Conservation (phyloP, 1,140 invertebrate genomes). For the Dreissena rostriformis region DNA sequence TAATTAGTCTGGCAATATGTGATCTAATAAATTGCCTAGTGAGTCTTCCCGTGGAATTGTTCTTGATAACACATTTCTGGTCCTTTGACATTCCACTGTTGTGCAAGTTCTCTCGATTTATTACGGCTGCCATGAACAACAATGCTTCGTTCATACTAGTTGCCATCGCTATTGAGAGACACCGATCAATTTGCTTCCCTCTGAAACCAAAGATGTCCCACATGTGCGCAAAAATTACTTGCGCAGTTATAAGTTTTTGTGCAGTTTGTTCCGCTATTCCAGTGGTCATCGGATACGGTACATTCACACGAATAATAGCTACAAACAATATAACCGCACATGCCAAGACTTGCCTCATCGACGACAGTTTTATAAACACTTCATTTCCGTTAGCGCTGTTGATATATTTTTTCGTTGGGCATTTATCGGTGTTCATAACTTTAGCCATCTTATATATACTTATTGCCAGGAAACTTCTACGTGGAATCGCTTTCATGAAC, state of each 20-base stretch:
- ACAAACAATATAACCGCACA: slow-evolving; percentile 2
- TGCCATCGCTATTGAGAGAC: slow-evolving; percentile 50
- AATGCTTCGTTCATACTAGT: background rate
- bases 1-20: slow-evolving; percentile 41
- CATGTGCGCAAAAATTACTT: slow-evolving; percentile 18
- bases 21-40: slow-evolving; percentile 43
- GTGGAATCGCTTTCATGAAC: slow-evolving; percentile 17
- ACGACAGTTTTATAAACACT: slow-evolving; percentile 28
- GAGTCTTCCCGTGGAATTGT: slow-evolving; percentile 36
- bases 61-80: slow-evolving; percentile 39
- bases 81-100: slow-evolving; percentile 46
- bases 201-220: slow-evolving; percentile 28
- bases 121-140: slow-evolving; percentile 51
- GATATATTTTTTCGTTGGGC: slow-evolving; percentile 42
- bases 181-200: slow-evolving; percentile 45
- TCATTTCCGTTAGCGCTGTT: slow-evolving; percentile 26
- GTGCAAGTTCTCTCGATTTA: slow-evolving; percentile 37
- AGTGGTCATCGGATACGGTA: slow-evolving; percentile 48
- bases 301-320: background rate
- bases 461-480: slow-evolving; percentile 32
- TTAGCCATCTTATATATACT: slow-evolving; percentile 41
- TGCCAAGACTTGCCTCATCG: slow-evolving; percentile 40
- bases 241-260: slow-evolving; percentile 4
- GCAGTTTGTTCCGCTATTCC: slow-evolving; percentile 37
- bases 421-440: slow-evolving; percentile 37